Evolutionary conservation across 2,113 vertebrate species (phyloP), one percentile per base, ranked within the genome.

Genomic region (Tragelaphus strepsiceros): DNA sequence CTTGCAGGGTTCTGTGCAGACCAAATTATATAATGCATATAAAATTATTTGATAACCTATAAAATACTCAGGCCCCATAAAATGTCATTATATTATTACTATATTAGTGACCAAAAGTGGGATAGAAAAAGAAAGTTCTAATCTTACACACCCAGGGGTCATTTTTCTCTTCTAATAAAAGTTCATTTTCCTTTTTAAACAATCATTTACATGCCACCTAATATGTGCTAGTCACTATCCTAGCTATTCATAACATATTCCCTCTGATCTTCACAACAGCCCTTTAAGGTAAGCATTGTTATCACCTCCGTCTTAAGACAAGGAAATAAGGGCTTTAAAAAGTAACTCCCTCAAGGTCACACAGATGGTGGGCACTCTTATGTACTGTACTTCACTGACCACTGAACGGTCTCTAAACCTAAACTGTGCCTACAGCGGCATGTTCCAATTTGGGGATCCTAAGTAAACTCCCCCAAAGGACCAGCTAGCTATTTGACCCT

Each of bases 11-110:
- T 77, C 56, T 49, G 6, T 39, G 7, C 7, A 89, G 22, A 56
- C 22, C 90, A 93, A 88, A 97, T 91, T 71, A 58, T 61, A 51
- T 28, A 92, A 71, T 28, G n/a, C 77, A 80, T 11, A 84, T 95
- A 92, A 94, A 96, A 85, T 86, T 94, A 96, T 80, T 71, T 64
- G 71, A 82, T 85, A 94, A 92, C 28, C 10, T 95, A 95, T 91
- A 92, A 96, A 95, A 88, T 59, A 93, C 9, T 24, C 83, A 39
- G 51, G 13, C 32, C 39, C 39, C 74, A 77, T 61, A 96, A 95
- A 90, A 92, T 71, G 7, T 43, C 86, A 15, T 88, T 92, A 35
- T 54, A 83, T 54, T 54, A 54, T 82, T 54, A 35, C 51, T n/a
- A 83, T 54, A 53, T 58, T 74, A 88, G 32, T 91, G 43, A 93